Conservation (phyloP, 2,797 vertebrate species). For the Onychomys torridus region DNA sequence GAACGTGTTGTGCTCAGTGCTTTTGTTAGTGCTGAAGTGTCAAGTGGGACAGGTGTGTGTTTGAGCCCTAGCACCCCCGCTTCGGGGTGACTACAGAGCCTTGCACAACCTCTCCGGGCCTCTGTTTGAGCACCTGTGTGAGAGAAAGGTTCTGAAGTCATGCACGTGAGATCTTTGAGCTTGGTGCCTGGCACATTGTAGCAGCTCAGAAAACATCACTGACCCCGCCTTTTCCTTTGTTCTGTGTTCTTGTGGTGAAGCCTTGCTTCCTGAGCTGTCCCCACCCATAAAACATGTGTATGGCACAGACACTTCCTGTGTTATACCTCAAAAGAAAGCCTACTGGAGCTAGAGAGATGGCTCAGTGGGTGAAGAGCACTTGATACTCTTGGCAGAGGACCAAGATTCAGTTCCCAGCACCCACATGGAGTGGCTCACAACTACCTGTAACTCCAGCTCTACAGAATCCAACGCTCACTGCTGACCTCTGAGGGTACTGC, state of each 20-base stretch:
- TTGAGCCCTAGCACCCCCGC: not conserved
- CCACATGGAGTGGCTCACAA: too few relatives aligned
- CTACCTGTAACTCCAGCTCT: not conserved
- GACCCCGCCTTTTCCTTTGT: not conserved
- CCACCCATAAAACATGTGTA: not conserved
- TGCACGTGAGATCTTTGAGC: not conserved
- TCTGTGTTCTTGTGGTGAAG: not conserved
- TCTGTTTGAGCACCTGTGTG: not conserved
- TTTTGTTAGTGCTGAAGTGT: fast-evolving
- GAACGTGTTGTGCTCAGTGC: fast-evolving
- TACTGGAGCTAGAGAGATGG: not conserved
- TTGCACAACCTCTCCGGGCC: too few relatives aligned
- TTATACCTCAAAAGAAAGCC: not conserved
- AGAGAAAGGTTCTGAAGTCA: not conserved
- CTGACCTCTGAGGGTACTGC: not conserved
- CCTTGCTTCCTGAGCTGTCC: not conserved
- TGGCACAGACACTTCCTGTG: not conserved
- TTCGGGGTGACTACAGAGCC: fast-evolving
- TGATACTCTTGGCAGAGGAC: not conserved
- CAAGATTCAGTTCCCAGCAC: not conserved
- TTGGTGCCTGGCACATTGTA: fast-evolving
- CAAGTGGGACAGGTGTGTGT: fast-evolving
- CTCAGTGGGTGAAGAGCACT: not conserved
- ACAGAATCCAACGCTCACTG: not conserved
- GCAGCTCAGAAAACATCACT: not conserved